These are phyloP conservation scores for Scaeva pyrastri DNA, from an alignment of 2,888 invertebrate genomes.

Conservation along the genomic window DNA sequence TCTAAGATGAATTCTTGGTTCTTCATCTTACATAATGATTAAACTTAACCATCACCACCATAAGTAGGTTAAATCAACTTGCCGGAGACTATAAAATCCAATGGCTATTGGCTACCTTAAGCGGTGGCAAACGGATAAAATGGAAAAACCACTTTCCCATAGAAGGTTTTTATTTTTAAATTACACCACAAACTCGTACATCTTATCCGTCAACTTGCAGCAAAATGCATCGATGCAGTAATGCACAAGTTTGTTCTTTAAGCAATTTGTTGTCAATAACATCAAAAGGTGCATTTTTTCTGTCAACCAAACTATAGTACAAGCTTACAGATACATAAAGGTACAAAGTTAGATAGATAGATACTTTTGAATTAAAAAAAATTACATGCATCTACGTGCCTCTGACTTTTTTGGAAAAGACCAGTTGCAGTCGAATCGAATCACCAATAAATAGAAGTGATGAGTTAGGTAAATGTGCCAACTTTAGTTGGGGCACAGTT, in stretches of 20 bases:
- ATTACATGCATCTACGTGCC: constrained; percentile 33
- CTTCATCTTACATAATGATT: background rate
- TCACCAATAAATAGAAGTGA: background rate
- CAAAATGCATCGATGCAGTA: constrained; percentile 3
- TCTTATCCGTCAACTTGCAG: constrained; percentile 27
- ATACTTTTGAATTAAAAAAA: too few species aligned
- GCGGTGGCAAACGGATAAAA: constrained; percentile 18
- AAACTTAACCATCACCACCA: constrained; percentile 4
- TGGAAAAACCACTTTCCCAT: constrained; percentile 43
- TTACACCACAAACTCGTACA: too few species aligned
- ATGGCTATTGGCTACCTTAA: constrained; percentile 7
- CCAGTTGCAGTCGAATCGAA: constrained; percentile 43
- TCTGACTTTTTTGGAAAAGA: constrained; percentile 59
- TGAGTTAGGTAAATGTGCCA: background rate
- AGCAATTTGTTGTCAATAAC: constrained; percentile 42
- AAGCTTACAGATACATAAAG: too few species aligned
- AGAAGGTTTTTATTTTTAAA: constrained; percentile 45
- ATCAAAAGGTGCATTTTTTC: background rate
- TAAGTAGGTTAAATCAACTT: constrained; percentile 48
- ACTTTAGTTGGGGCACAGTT: constrained; percentile 72
- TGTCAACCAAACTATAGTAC: background rate
- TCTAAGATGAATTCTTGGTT: background rate
- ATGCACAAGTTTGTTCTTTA: constrained; percentile 34
- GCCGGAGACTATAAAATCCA: constrained; percentile 15
- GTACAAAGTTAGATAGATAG: too few species aligned